These are phyloP conservation scores for Oreotrochilus melanogaster DNA, from an alignment of 2,113 vertebrate genomes.

Conservation along the genomic window DNA sequence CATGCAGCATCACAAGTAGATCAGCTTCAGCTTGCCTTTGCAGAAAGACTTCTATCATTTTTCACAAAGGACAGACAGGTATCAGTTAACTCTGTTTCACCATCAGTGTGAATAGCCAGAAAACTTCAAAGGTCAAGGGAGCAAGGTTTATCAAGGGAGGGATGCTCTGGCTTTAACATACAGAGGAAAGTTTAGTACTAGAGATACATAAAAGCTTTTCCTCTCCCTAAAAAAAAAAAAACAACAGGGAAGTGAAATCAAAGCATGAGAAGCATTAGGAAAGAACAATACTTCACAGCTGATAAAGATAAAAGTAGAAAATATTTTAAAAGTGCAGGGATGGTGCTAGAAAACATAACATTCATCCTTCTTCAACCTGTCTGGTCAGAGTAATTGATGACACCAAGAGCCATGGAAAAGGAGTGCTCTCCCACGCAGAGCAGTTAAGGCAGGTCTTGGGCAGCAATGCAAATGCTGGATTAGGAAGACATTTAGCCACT, in stretches of 20 bases:
- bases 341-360: neutral
- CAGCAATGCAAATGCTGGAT: neutral
- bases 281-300: slow-evolving; percentile 1
- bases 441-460: neutral
- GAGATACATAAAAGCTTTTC: neutral
- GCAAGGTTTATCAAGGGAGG: neutral
- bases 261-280: neutral
- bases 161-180: slow-evolving; percentile 8
- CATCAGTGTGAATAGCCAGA: neutral
- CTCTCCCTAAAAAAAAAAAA: fast-evolving
- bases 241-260: neutral
- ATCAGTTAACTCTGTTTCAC: slow-evolving; percentile 18
- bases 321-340: neutral
- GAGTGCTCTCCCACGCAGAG: neutral
- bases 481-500: neutral
- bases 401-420: neutral
- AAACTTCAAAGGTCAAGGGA: slow-evolving; percentile 9
- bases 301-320: slow-evolving; percentile 39
- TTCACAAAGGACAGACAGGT: neutral
- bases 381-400: slow-evolving; percentile 4
- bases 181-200: slow-evolving; percentile 11
- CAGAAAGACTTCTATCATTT: neutral
- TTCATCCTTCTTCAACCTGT: neutral
- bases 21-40: neutral
- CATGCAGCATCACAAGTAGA: fast-evolving